phyloP scores from a whole-genome alignment of 2,113 vertebrate genomes.

The Phyllostomus discolor region DNA sequence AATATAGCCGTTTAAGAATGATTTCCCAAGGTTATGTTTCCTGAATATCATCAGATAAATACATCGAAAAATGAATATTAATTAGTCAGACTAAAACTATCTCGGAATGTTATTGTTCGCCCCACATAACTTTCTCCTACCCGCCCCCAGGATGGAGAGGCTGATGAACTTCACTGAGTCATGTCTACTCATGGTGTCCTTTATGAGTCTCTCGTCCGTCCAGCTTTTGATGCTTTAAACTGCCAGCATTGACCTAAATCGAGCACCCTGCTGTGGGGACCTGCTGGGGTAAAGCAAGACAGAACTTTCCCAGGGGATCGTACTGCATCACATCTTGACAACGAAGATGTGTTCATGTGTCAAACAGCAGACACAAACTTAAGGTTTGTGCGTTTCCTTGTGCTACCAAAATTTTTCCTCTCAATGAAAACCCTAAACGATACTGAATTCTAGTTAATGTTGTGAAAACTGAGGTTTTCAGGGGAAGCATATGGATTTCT shows the following conservation, averaged over 20 bases:
- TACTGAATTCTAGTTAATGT: not conserved
- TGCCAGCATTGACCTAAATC: not conserved
- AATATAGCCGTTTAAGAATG: conserved; percentile 53
- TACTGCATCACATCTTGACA: not conserved
- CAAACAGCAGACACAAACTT: not conserved
- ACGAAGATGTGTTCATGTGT: not conserved
- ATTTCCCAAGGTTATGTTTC: conserved; percentile 35
- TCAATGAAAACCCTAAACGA: not conserved
- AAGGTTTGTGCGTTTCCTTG: not conserved
- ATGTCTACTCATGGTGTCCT: not conserved
- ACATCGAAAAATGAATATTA: not conserved
- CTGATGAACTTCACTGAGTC: not conserved
- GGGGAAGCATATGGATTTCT: not conserved
- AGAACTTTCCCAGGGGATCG: not conserved
- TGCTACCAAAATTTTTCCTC: not conserved
- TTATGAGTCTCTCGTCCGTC: not conserved
- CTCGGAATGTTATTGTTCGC: not conserved
- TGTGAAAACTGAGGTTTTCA: not conserved
- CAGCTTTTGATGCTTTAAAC: not conserved
- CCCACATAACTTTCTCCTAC: not conserved
- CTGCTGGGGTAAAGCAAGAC: not conserved
- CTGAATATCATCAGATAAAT: conserved; percentile 41
- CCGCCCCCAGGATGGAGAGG: not conserved
- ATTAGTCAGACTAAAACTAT: not conserved
- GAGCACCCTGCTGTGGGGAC: not conserved